Evolutionary conservation across 2,113 vertebrate genomes (phyloP), one percentile per base, ranked within the genome.

Genomic region (Calyptommatus sinebrachiatus): DNA sequence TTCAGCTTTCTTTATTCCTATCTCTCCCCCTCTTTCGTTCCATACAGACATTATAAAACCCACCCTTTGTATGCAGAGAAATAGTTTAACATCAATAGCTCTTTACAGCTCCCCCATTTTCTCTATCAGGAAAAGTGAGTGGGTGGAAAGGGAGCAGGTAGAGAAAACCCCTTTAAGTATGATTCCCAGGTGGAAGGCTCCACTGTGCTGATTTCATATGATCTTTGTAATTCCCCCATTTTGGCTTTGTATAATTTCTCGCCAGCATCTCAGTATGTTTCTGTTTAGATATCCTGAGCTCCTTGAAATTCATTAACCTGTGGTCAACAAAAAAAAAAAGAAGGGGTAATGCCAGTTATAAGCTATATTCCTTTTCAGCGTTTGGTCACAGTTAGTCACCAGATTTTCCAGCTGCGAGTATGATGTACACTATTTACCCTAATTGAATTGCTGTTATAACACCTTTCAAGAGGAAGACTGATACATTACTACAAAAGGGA

Each of bases 391-490:
- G 90, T 91, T 87, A 91, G 92, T 91, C 89, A 87, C 91, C 71
- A 83, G 89, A 92, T 93, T 91, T 91, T 91, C 91, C 93, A 93
- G 94, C 92, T 89, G 91, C 77, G 92, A 90, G 80, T 88, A 87
- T 84, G 82, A 85, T 85, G 89, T 78, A 85, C 68, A 82, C 89
- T 92, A 91, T 90, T 94, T 91, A 90, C 86, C 88, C 87, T 93
- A 93, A 94, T 93, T 94, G 94, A 95, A 93, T 93, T 93, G 94
- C 92, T 92, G 92, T 92, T 92, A 86, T 92, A 91, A 93, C 94
- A 94, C 92, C 92, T 94, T 94, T 93, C 91, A 90, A 88, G 85
- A 86, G 84, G 89, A 89, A 88, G 89, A 90, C 75, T 85, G 87
- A 84, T 90, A 89, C 88, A 85, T 76, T 88, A 80, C 84, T 85